Percentiles rank a stretch among this genome's conserved stretches.
Evolutionary conservation across 2,888 invertebrate genomes (phyloP).

Genomic region (Perizoma flavofasciatum): DNA sequence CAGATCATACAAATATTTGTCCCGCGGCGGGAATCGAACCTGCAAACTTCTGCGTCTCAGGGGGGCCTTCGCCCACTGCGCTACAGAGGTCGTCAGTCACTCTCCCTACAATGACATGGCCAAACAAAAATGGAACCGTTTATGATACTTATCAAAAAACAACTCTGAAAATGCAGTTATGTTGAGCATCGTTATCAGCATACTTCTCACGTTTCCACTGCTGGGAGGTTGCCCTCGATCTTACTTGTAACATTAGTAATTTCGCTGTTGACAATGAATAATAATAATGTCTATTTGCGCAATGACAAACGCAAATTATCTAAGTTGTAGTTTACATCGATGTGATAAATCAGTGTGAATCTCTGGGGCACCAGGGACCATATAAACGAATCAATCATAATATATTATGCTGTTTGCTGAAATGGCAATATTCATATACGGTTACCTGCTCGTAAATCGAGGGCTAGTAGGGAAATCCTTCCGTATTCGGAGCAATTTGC

Average conservation of each 20-base stretch:
- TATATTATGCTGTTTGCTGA: slow-evolving; percentile 49
- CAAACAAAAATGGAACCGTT: too few relatives aligned
- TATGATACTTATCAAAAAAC: too few relatives aligned
- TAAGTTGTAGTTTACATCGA: slow-evolving; percentile 53
- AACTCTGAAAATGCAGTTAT: too few relatives aligned
- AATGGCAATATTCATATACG: slow-evolving; percentile 39
- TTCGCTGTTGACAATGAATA: slow-evolving; percentile 13
- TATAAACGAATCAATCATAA: slow-evolving; percentile 56
- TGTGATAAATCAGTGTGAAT: slow-evolving; percentile 51
- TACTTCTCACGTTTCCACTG: slow-evolving; percentile 5
- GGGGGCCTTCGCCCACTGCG: too few relatives aligned
- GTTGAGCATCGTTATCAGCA: not conserved
- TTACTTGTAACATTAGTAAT: slow-evolving; percentile 7
- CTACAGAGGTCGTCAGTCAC: too few relatives aligned
- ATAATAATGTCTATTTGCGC: slow-evolving; percentile 41
- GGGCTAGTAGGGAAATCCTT: slow-evolving; percentile 10
- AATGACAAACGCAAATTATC: slow-evolving; percentile 47
- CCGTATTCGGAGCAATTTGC: slow-evolving; percentile 11
- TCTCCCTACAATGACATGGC: too few relatives aligned
- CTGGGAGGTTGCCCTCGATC: not conserved
- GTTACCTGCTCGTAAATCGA: slow-evolving; percentile 34
- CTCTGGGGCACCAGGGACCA: slow-evolving; percentile 41
- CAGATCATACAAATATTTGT: too few relatives aligned
- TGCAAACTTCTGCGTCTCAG: too few relatives aligned
- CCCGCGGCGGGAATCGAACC: too few relatives aligned